Evolutionary conservation across 2,113 vertebrate species (phyloP).

Genomic region (Gopherus flavomarginatus): DNA sequence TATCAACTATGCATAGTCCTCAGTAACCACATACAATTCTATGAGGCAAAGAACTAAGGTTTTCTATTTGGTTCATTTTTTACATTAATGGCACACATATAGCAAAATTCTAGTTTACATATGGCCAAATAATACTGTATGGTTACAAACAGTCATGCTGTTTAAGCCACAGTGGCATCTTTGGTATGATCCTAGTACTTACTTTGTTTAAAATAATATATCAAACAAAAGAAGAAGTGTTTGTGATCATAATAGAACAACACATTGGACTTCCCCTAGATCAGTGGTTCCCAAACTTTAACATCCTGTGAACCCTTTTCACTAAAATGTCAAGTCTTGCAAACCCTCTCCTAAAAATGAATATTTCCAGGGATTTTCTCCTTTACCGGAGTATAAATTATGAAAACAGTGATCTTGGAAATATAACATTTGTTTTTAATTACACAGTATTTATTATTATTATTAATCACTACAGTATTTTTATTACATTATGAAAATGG

Average conservation of each 20-base stretch:
- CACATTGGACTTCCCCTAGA: not conserved
- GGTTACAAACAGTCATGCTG: not conserved
- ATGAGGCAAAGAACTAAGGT: not conserved
- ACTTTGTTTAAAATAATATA: not conserved
- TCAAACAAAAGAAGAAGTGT: not conserved
- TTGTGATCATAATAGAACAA: not conserved
- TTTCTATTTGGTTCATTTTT: not conserved
- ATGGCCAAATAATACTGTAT: rapidly evolving
- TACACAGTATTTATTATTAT: too few species aligned
- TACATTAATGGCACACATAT: not conserved
- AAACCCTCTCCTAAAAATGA: too few species aligned
- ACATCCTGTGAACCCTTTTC: too few species aligned
- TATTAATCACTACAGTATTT: too few species aligned
- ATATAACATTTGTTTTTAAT: too few species aligned
- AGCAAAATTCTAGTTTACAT: not conserved
- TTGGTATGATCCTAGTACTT: not conserved
- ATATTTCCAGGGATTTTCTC: too few species aligned
- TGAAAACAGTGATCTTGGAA: too few species aligned
- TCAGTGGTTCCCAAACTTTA: too few species aligned
- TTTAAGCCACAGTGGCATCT: not conserved
- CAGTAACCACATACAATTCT: not conserved
- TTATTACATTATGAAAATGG: too few species aligned
- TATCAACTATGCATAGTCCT: not conserved
- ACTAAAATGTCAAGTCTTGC: too few species aligned
- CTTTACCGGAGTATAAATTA: too few species aligned